Conservation (phyloP, 2,888 invertebrate genomes). For the Lasioglossum marginatum region DNA sequence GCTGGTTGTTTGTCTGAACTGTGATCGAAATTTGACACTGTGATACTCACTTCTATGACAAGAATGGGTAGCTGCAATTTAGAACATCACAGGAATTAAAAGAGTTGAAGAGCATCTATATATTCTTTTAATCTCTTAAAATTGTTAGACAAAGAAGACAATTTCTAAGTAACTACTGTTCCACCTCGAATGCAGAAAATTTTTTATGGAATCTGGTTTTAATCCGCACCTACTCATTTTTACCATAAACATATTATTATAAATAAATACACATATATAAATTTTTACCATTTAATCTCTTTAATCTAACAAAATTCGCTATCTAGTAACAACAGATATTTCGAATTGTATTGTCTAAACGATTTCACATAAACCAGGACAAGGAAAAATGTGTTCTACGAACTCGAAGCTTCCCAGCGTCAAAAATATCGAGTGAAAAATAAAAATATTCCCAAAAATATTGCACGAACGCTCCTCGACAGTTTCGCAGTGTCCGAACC, state of each 20-base stretch:
- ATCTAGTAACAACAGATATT: neutral
- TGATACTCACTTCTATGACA: neutral
- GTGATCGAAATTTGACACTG: neutral
- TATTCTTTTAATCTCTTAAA: too few relatives aligned
- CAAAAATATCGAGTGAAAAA: neutral
- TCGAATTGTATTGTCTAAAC: neutral
- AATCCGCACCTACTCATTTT: too few relatives aligned
- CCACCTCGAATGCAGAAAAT: too few relatives aligned
- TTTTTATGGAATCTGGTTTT: too few relatives aligned
- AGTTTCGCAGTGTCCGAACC: neutral
- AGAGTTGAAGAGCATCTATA: neutral
- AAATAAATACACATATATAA: too few relatives aligned
- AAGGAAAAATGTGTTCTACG: neutral
- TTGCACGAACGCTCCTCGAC: neutral
- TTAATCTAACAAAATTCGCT: too few relatives aligned
- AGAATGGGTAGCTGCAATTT: neutral
- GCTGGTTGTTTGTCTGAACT: neutral
- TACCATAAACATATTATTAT: neutral
- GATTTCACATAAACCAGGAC: neutral
- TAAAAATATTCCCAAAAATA: neutral
- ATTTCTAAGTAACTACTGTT: too few relatives aligned
- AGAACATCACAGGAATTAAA: neutral
- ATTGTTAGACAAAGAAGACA: too few relatives aligned
- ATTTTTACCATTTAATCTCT: too few relatives aligned
- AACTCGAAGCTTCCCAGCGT: neutral